Evolutionary conservation across 2,888 invertebrate species (phyloP).

Genomic region (Acrobasis consociella): DNA sequence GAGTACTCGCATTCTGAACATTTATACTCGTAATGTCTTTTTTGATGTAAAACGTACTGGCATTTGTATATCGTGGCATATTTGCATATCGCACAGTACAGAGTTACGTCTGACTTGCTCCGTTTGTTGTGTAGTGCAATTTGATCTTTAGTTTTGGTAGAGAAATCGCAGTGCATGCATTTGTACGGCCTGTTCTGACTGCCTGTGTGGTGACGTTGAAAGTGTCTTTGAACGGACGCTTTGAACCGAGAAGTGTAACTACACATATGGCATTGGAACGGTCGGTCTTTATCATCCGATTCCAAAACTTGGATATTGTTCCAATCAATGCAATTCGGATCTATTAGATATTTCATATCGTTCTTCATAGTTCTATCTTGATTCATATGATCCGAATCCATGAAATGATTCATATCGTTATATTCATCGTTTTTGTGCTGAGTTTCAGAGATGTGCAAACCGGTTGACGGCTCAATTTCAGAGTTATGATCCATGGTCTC

Average conservation of each 20-base stretch:
- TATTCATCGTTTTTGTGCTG: neutral
- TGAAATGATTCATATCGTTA: neutral
- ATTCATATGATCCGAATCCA: neutral
- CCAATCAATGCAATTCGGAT: conserved; percentile 54
- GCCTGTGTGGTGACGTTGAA: conserved; percentile 61
- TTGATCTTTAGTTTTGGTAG: conserved; percentile 68
- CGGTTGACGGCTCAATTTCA: conserved; percentile 6
- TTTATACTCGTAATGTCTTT: conserved; percentile 53
- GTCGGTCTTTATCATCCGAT: conserved; percentile 47
- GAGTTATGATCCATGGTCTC: conserved; percentile 1
- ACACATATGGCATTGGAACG: conserved; percentile 60
- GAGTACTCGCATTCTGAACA: conserved; percentile 54
- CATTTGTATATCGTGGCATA: conserved; percentile 58
- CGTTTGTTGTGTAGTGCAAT: conserved; percentile 63
- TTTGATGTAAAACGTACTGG: conserved; percentile 56
- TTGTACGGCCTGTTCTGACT: conserved; percentile 54
- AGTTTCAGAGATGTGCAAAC: neutral
- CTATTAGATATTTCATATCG: conserved; percentile 41
- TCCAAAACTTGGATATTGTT: conserved; percentile 57
- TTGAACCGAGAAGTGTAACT: conserved; percentile 59
- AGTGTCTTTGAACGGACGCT: conserved; percentile 65
- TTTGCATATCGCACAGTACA: conserved; percentile 48
- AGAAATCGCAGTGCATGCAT: conserved; percentile 63
- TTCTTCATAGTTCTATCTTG: conserved; percentile 9
- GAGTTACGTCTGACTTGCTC: conserved; percentile 41